A percentile compares a stretch with the other conserved stretches of the same genome.
Conservation (phyloP, 2,888 invertebrate species). For the Cistogaster globosa region DNA sequence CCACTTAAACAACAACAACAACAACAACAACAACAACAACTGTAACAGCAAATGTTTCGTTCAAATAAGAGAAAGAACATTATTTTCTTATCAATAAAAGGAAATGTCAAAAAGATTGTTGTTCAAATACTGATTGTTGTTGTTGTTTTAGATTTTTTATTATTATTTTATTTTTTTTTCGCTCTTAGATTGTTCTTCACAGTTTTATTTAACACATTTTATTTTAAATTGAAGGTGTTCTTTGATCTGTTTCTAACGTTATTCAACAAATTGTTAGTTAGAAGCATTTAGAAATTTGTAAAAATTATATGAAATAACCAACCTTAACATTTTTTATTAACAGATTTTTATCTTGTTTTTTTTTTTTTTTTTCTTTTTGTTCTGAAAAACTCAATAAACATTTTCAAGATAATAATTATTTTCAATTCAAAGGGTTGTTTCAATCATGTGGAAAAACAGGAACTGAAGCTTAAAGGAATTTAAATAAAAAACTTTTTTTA, state of each 20-base stretch:
- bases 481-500: too few relatives aligned
- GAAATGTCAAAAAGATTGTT: constrained; percentile 70
- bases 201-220: constrained; percentile 11
- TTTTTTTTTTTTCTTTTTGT: background rate
- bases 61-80: constrained; percentile 40
- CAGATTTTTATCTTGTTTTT: constrained; percentile 31
- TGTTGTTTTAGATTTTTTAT: constrained; percentile 4
- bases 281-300: constrained; percentile 15
- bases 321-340: constrained; percentile 25
- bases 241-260: background rate
- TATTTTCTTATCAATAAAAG: constrained; percentile 69
- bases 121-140: constrained; percentile 37
- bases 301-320: constrained; percentile 7
- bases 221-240: constrained; percentile 11
- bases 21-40: constrained; percentile 10
- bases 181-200: constrained; percentile 1
- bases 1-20: constrained; percentile 22
- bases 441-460: background rate
- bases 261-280: constrained; percentile 8
- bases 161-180: background rate
- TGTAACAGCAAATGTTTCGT: constrained; percentile 26
- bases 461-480: too few relatives aligned
- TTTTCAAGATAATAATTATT: constrained; percentile 15
- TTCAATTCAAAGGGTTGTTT: background rate
- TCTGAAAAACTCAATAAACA: background rate